Percentiles rank a stretch among this genome's conserved stretches.
phyloP scores from a whole-genome alignment of 2,797 vertebrate species.

The Myripristis jacobus region DNA sequence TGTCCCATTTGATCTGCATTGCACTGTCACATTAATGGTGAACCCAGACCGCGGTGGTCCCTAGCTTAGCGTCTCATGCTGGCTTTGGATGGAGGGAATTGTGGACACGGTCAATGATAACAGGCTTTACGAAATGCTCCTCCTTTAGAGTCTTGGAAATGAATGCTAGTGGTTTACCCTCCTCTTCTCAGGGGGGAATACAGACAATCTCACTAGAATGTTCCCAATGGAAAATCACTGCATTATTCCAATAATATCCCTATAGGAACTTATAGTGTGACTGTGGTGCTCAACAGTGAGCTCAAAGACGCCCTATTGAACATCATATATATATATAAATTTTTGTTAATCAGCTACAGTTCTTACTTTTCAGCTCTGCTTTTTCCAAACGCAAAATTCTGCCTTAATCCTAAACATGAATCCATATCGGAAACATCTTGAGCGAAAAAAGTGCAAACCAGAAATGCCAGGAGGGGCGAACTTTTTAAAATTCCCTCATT shows the following conservation, averaged over 20 bases:
- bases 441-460: conserved; percentile 21
- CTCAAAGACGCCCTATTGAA: conserved; percentile 22
- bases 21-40: background rate
- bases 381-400: conserved; percentile 10
- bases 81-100: conserved; percentile 8
- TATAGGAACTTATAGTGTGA: background rate
- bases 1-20: conserved; percentile 53
- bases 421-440: conserved; percentile 31
- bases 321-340: too few relatives aligned
- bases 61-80: background rate
- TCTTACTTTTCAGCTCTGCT: too few relatives aligned
- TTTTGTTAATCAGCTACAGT: too few relatives aligned
- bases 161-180: background rate
- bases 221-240: background rate
- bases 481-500: background rate
- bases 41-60: background rate
- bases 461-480: background rate
- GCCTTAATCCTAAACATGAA: conserved; percentile 12
- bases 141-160: conserved; percentile 11
- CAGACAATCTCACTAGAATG: background rate
- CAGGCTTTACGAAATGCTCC: conserved; percentile 3
- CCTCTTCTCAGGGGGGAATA: too few relatives aligned
- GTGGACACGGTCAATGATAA: conserved; percentile 5
- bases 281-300: conserved; percentile 3
- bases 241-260: background rate